Base-by-base conservation (phyloP, 2,113 vertebrate species). In the Pygoscelis adeliae region DNA sequence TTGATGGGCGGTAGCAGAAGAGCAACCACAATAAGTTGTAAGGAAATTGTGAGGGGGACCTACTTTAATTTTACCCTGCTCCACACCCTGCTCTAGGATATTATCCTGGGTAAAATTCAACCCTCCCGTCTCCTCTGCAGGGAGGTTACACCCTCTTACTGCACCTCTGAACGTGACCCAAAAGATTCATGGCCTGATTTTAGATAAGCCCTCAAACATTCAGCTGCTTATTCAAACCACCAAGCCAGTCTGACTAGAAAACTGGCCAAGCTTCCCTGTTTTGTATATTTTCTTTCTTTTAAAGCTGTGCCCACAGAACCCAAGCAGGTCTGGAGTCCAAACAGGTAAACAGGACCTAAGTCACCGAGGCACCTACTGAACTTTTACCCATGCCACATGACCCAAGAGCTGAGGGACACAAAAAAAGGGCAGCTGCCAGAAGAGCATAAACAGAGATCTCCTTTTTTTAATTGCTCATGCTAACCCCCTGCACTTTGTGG, bases 61-160 rank as follows among this genome's bases (percentile, higher is more conserved):
- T 87, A 20, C 58, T 77, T 93, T 80, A 85, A 91, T 93, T 91
- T 90, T 36, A 42, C n/a, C 47, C 70, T 42, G 69, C 49, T 91
- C 70, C 91, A 96, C 93, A 52, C 91, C 96, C 96, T 88, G n/a
- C 78, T 78, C 55, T 63, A 19, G 21, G 87, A 87, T 93, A 88
- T 93, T 90, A 96, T 67, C 62, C 65, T 44, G 29, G 32, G 78
- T 85, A 96, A 85, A 90, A 96, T 27, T 70, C 89, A 94, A 20
- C 50, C 29, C 94, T 96, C 40, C 40, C n/a, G 14, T 47, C 93
- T 95, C 89, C 74, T 95, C 78, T 88, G 67, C 78, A 86, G 23
- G 42, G 81, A 95, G 91, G 93, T 86, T 94, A 96, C 95, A 96
- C 94, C 95, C 95, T 96, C 84, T 91, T 83, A 78, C 50, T 81